Conservation (phyloP, 2,888 invertebrate species). For the Drosophila kanekoi region DNA sequence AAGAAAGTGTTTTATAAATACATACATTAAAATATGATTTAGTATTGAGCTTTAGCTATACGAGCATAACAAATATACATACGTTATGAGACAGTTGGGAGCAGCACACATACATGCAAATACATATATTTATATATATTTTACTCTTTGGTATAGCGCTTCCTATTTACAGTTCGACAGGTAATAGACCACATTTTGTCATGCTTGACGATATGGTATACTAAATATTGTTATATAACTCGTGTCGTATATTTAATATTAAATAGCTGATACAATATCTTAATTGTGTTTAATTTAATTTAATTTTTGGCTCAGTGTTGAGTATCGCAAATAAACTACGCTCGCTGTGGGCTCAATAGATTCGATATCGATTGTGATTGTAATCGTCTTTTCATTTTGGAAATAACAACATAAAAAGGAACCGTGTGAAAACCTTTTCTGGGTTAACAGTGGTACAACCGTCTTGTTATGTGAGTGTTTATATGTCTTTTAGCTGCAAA, state of each 20-base stretch:
- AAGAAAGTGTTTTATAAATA: constrained; percentile 56
- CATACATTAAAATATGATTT: constrained; percentile 34
- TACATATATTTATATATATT: constrained; percentile 4
- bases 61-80: constrained; percentile 50
- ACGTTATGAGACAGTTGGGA: constrained; percentile 48
- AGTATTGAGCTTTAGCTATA: constrained; percentile 51
- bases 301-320: constrained; percentile 78
- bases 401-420: constrained; percentile 56
- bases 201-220: constrained; percentile 23
- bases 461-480: constrained; percentile 44
- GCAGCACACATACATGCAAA: constrained; percentile 27
- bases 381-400: constrained; percentile 47
- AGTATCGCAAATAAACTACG: constrained; percentile 72
- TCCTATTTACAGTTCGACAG: constrained; percentile 41
- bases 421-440: constrained; percentile 64
- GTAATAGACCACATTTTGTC: constrained; percentile 35
- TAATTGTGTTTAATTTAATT: constrained; percentile 36
- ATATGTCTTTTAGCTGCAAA: constrained; percentile 12
- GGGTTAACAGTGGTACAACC: constrained; percentile 62
- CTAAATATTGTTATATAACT: constrained; percentile 27
- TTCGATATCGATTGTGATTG: constrained; percentile 75
- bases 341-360: constrained; percentile 71
- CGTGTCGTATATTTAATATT: constrained; percentile 24
- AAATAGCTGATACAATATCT: constrained; percentile 43
- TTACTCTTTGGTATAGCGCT: constrained; percentile 38